Conservation (phyloP, 2,797 vertebrate genomes). For the Smutsia temminckii region DNA sequence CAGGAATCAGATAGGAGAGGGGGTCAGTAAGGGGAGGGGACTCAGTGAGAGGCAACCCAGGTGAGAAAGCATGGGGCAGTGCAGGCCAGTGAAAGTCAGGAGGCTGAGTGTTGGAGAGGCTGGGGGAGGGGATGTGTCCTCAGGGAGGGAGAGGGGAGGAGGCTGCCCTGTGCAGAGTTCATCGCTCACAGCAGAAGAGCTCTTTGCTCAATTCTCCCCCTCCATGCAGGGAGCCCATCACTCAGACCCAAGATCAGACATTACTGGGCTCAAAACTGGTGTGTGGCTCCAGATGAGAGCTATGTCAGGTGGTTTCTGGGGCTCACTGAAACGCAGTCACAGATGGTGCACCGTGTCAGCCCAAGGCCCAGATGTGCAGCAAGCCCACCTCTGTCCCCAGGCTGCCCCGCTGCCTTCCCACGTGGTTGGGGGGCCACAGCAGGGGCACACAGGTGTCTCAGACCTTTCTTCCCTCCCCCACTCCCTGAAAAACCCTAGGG, state of each 20-base stretch:
- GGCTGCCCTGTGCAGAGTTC: background rate
- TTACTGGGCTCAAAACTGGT: background rate
- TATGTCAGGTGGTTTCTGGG: background rate
- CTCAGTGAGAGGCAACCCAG: background rate
- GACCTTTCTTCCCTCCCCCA: background rate
- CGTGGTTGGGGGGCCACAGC: fast-evolving
- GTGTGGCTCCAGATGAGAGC: background rate
- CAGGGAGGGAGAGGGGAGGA: background rate
- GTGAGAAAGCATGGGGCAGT: background rate
- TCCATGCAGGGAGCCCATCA: background rate
- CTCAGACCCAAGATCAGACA: background rate
- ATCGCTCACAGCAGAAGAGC: background rate
- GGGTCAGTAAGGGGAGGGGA: background rate
- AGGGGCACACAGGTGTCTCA: background rate
- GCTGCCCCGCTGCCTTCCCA: background rate
- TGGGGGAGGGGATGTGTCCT: background rate
- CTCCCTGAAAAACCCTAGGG: background rate
- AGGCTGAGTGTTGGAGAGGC: background rate
- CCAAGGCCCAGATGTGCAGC: background rate
- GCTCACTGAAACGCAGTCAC: no score
- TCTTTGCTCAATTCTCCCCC: background rate
- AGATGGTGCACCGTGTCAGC: background rate
- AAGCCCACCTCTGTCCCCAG: background rate
- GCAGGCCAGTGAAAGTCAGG: background rate
- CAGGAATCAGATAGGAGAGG: background rate